Evolutionary conservation across 2,113 vertebrate genomes (phyloP), one percentile per base, ranked within the genome.

Genomic region (Callospermophilus lateralis): DNA sequence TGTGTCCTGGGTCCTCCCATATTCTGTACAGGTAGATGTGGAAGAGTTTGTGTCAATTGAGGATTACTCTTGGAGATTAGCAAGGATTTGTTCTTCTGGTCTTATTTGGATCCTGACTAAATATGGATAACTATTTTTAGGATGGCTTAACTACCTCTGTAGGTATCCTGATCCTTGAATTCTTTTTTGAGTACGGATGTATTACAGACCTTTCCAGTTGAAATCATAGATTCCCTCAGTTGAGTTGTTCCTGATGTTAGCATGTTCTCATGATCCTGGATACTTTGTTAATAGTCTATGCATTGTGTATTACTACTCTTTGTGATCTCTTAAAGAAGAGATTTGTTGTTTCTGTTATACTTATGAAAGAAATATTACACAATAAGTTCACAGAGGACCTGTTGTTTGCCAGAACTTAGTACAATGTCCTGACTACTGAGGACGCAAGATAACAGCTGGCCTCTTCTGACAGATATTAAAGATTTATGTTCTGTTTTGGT

Each of bases 101-200:
- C 96, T 96, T 94, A 88, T 32, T 79, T 42, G 81, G 93, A n/a
- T 76, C 95, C 37, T 95, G 96, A 74, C 72, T 90, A 80, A 84
- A 26, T 83, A 19, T 72, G 86, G 53, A 24, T 91, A 39, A 20
- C 83, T 96, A 45, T 89, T 83, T 81, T 96, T 96, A 84, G 92
- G 39, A 37, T 84, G 70, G 45, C 51, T 91, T 79, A 85, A 13
- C 45, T 24, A 34, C 39, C 13, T 61, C 8, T 90, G 3, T 74
- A 12, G 19, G n/a, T 78, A 55, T 22, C n/a, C 15, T 51, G n/a
- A 51, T 81, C 34, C n/a, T 61, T 84, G 67, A 76, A 15, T 92
- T 76, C 73, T 73, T 67, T n/a, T 12, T 67, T 51, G 84, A 65
- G 30, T 17, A 0, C 12, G 48, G 32, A n/a, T 3, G 4, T 48